Conservation (phyloP, 2,888 invertebrate species). For the Rhabditoides inermis region DNA sequence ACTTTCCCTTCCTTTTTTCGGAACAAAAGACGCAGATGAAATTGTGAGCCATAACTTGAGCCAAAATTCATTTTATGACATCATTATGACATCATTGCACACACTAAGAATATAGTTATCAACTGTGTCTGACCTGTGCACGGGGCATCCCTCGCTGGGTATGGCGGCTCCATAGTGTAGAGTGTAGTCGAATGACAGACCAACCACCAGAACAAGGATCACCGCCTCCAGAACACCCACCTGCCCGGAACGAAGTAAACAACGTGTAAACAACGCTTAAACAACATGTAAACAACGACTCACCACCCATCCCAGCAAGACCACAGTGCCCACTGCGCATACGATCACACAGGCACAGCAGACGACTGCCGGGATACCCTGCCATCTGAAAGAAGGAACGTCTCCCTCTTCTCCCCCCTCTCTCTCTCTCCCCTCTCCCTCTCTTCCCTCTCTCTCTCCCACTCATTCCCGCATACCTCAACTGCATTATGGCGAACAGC, state of each 20-base stretch:
- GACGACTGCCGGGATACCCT: constrained; percentile 37
- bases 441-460: not conserved
- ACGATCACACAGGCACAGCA: constrained; percentile 41
- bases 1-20: too few relatives aligned
- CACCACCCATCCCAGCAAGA: constrained; percentile 39
- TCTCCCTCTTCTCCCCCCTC: not conserved
- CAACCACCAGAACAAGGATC: constrained; percentile 49
- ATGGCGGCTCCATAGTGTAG: constrained; percentile 49
- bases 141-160: constrained; percentile 23
- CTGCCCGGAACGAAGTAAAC: too few relatives aligned
- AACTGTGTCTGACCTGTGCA: constrained; percentile 23
- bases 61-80: too few relatives aligned
- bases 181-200: constrained; percentile 51
- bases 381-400: constrained; percentile 13
- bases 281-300: too few relatives aligned
- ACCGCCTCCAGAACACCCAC: constrained; percentile 51
- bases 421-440: not conserved
- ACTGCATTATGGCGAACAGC: constrained; percentile 36
- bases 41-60: too few relatives aligned
- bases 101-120: too few relatives aligned
- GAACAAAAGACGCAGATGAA: too few relatives aligned
- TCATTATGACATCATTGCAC: too few relatives aligned
- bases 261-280: too few relatives aligned
- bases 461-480: constrained; percentile 25
- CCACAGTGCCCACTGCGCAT: constrained; percentile 38